These are phyloP conservation scores for Scolopax rusticola DNA, from an alignment of 2,797 vertebrate genomes.

Conservation along the genomic window DNA sequence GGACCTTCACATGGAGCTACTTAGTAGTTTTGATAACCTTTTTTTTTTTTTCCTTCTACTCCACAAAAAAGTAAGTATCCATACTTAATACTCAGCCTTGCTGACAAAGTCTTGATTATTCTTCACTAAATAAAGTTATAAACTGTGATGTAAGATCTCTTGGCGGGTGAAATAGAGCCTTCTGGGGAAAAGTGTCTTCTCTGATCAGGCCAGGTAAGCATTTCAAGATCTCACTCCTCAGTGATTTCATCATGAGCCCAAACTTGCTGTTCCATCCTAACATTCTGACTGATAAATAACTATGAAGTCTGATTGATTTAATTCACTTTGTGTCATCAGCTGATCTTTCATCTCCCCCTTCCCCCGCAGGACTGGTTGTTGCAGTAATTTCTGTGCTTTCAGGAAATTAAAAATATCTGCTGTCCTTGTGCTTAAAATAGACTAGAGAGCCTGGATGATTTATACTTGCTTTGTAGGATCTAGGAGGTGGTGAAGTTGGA, in stretches of 20 bases:
- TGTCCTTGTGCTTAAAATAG: slow-evolving; percentile 3
- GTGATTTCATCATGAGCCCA: neutral
- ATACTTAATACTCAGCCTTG: neutral
- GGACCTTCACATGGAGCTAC: neutral
- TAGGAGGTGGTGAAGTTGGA: neutral
- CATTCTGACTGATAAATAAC: neutral
- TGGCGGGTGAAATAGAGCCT: neutral
- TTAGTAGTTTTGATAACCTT: neutral
- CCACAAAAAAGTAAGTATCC: neutral
- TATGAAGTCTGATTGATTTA: neutral
- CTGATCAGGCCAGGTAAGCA: neutral
- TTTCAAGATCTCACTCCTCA: neutral
- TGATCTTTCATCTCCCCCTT: neutral
- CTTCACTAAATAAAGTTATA: neutral
- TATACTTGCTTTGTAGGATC: neutral
- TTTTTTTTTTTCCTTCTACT: neutral
- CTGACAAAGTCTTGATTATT: neutral
- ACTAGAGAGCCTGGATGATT: neutral
- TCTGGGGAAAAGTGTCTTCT: neutral
- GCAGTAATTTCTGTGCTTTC: neutral
- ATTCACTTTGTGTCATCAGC: neutral
- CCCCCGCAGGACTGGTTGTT: neutral
- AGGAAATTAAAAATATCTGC: neutral
- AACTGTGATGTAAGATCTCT: neutral
- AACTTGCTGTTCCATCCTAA: neutral